Conservation (phyloP, 2,113 vertebrate genomes). For the Coryphaenoides rupestris region DNA sequence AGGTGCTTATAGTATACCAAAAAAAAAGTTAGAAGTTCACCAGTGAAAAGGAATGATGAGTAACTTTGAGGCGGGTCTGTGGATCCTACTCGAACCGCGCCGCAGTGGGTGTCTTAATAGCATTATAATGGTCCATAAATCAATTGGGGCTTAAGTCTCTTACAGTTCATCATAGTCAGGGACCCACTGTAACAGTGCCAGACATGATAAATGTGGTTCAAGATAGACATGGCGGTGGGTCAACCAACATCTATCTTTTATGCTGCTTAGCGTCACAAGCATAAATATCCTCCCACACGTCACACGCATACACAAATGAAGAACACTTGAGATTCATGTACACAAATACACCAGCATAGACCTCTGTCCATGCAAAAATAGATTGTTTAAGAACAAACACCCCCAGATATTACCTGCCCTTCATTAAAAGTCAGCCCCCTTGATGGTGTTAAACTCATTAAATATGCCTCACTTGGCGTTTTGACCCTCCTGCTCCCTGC, state of each 20-base stretch:
- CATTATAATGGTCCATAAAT: conserved; percentile 32
- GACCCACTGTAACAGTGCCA: conserved; percentile 4
- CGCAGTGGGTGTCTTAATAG: conserved; percentile 13
- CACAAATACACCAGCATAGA: conserved; percentile 5
- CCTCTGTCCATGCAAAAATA: background rate
- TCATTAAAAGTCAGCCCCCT: no score
- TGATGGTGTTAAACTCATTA: no score
- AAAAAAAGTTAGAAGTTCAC: no score
- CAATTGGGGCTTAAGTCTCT: conserved; percentile 12
- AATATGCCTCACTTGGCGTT: no score
- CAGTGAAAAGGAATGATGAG: no score
- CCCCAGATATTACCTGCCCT: no score
- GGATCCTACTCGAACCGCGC: no score
- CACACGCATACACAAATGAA: conserved; percentile 10
- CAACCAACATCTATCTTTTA: background rate
- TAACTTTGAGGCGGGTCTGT: no score
- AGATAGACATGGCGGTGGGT: conserved; percentile 14
- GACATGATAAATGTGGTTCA: conserved; percentile 29
- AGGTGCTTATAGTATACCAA: no score
- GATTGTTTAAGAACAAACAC: no score
- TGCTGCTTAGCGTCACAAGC: background rate
- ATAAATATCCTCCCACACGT: background rate
- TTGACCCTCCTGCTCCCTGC: no score
- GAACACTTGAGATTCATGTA: conserved; percentile 11
- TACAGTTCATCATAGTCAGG: conserved; percentile 30